Conservation (phyloP, 2,888 invertebrate genomes). For the Plemyria rubiginata region DNA sequence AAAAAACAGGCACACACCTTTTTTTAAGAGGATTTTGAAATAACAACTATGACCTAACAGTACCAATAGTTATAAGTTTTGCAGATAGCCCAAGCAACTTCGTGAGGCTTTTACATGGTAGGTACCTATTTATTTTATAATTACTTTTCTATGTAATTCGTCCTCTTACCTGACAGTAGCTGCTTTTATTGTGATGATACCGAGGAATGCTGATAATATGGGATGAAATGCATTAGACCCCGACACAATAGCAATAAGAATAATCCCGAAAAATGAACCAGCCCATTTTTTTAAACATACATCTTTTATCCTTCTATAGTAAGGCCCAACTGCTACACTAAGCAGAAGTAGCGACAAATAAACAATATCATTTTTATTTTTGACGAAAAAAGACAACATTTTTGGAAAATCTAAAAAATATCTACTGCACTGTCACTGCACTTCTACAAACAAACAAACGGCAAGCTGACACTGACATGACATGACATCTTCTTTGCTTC, state of each 20-base stretch:
- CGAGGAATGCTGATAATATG: slow-evolving; percentile 65
- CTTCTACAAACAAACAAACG: no score
- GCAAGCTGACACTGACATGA: no score
- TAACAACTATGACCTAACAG: no score
- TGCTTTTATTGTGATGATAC: slow-evolving; percentile 69
- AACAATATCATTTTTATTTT: slow-evolving; percentile 90
- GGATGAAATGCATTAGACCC: slow-evolving; percentile 73
- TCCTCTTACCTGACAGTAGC: slow-evolving; percentile 66
- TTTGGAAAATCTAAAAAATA: neutral
- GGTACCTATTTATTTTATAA: no score
- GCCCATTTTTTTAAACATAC: slow-evolving; percentile 80
- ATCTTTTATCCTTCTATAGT: slow-evolving; percentile 82
- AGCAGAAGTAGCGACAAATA: slow-evolving; percentile 88
- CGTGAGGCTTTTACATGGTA: no score
- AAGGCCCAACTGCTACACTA: slow-evolving; percentile 88
- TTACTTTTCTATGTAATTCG: no score
- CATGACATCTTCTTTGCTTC: no score
- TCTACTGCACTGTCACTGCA: neutral
- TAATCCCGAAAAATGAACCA: slow-evolving; percentile 75
- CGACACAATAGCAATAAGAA: slow-evolving; percentile 70
- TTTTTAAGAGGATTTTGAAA: no score
- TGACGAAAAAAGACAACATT: slow-evolving; percentile 74
- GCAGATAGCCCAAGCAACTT: neutral
- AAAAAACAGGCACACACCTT: no score
- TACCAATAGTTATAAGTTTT: neutral